Evolutionary conservation across 1,140 invertebrate genomes (phyloP), one percentile per base, ranked within the genome.

Genomic region (Lysiphlebus fabarum): DNA sequence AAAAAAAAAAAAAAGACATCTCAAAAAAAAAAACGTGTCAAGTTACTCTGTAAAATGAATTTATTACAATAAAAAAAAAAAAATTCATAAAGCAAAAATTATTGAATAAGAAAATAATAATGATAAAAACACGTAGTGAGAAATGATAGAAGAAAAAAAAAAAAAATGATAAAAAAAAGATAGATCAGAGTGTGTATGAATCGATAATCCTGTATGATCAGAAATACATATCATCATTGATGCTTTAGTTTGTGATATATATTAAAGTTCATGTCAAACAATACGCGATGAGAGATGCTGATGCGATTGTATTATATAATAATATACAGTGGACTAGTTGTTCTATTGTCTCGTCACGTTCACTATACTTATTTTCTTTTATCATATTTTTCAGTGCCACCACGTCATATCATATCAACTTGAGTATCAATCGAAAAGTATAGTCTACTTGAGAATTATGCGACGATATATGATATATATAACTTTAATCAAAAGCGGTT

Each of bases 321-420:
- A 73, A 26, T 26, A 26, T 4, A 26, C 17, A 26, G 76, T 77
- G 74, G 74, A 70, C 75, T 70, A 70, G 65, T 70, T 1, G 71
- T 75, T 77, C 78, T 70, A 80, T 80, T 80, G 78, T 80, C 76
- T 80, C 74, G 78, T 80, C 78, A 79, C 78, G 78, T 78, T 51
- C 38, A 70, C 73, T 74, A 76, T 74, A 79, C 76, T 76, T 74
- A 70, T 63, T 70, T 59, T 71, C 76, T 77, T 79, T 80, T 79
- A 78, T 78, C 78, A 76, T 68, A 74, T 75, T 74, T 74, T 71
- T 70, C 69, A 69, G 71, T 74, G 67, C 64, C 17, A 69, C 71
- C 67, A 42, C 47, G 64, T 66, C 66, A 58, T 72, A 73, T 73
- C 71, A 68, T 70, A 70, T 73, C 68, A 64, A 76, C 76, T 77